Conservation (phyloP, 2,113 vertebrate species). For the Eurystomus gularis region DNA sequence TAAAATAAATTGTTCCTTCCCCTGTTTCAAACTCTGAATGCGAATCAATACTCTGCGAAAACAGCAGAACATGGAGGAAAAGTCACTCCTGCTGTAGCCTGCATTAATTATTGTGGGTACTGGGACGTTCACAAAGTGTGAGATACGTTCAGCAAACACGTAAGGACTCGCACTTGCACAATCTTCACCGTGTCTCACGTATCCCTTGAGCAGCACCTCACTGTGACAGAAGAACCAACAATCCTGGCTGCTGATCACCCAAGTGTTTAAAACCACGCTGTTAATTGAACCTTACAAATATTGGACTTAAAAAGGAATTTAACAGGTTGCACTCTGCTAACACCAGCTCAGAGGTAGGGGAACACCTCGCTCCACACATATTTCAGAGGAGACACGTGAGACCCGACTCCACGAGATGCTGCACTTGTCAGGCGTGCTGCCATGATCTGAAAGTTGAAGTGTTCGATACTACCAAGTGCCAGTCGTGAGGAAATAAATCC, state of each 20-base stretch:
- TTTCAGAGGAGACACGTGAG: neutral
- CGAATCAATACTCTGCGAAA: neutral
- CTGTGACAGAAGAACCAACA: neutral
- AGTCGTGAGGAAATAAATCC: neutral
- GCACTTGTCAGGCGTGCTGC: accelerated
- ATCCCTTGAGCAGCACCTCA: neutral
- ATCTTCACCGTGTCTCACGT: neutral
- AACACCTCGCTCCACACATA: neutral
- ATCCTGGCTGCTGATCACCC: neutral
- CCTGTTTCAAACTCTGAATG: neutral
- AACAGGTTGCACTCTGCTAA: neutral
- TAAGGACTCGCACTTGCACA: accelerated
- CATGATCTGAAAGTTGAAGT: neutral
- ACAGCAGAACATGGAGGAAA: neutral
- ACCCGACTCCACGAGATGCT: neutral
- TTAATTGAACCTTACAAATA: neutral
- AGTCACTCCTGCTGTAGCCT: neutral
- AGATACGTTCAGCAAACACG: neutral
- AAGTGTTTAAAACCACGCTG: neutral
- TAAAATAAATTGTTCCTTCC: neutral
- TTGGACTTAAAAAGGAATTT: neutral
- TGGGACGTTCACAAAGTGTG: neutral
- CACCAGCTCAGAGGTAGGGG: neutral
- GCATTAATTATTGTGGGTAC: neutral
- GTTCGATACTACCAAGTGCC: neutral